A percentile compares a stretch with the other conserved stretches of the same genome.
phyloP scores from a whole-genome alignment of 2,113 vertebrate genomes.

The Trinectes maculatus region DNA sequence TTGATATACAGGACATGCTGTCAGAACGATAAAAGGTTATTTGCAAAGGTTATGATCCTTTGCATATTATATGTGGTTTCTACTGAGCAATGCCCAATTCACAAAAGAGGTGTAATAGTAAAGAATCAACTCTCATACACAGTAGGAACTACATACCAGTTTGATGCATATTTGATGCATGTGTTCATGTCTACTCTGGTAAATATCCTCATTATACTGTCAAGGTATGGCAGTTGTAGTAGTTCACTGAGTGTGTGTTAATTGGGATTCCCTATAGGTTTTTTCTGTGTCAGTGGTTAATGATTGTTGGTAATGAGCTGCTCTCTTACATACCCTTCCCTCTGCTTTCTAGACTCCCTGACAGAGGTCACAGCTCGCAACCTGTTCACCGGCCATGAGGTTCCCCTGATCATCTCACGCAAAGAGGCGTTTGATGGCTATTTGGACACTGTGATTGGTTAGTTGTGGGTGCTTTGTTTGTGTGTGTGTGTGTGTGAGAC shows the following conservation, averaged over 20 bases:
- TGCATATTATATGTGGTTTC: constrained; percentile 7
- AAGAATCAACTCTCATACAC: neutral
- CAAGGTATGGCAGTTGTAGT: neutral
- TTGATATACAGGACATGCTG: neutral
- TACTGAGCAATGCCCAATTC: constrained; percentile 4
- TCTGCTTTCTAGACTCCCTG: constrained; percentile 84
- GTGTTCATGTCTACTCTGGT: neutral
- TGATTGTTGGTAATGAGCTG: constrained; percentile 65
- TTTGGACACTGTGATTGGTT: constrained; percentile 91
- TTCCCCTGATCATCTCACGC: constrained; percentile 89
- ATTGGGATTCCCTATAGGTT: constrained; percentile 62
- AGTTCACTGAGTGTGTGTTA: constrained; percentile 38
- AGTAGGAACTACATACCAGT: neutral
- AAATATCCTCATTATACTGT: neutral
- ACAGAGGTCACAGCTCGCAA: constrained; percentile 88
- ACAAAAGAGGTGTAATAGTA: neutral
- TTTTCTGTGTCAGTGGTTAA: constrained; percentile 25
- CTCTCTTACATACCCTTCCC: constrained; percentile 54
- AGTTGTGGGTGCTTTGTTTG: constrained; percentile 31
- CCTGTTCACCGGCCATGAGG: constrained; percentile 88
- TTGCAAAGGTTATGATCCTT: constrained; percentile 1
- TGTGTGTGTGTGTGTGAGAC: neutral
- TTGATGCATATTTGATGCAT: neutral
- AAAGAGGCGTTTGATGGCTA: constrained; percentile 83
- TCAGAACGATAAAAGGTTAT: constrained; percentile 2